Evolutionary conservation across 2,888 invertebrate genomes (phyloP), one percentile per base, ranked within the genome.

Genomic region (Prosapia bicincta): DNA sequence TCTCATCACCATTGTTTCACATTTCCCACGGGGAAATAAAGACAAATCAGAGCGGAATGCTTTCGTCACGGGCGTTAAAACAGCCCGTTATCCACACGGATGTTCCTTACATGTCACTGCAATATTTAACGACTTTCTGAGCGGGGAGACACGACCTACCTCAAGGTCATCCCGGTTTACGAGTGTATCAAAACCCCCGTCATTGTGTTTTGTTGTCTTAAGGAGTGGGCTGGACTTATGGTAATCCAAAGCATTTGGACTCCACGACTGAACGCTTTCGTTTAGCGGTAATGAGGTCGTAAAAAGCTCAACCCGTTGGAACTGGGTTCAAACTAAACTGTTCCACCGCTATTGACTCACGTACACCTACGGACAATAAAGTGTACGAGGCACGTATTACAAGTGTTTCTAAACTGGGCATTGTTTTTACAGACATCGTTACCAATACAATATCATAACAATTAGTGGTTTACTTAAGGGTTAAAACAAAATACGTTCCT

Each of bases 171-270:
- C n/a, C 38, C 67, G 43, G 71, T 43, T 68, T 70, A 38, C 68
- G 74, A 67, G 72, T 76, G 66, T 75, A 72, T 75, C 67, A 76
- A 68, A n/a, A 75, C 68, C 73, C 28, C 66, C 66, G 66, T 72
- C 72, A 66, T 9, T 30, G 30, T 30, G 30, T 9, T n/a, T n/a
- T 65, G 72, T 72, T 65, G 72, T 72, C 72, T 72, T 71, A 30
- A 30, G 30, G 9, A 30, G 30, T 30, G 9, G 5, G 5, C 9
- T 38, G 15, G 38, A 38, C 10, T 38, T 38, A 38, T 13, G 38
- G 38, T 15, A 9, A 30, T 30, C 30, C 9, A 9, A 30, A 30
- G 30, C 9, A 30, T 9, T 9, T 9, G 9, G 30, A 30, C n/a
- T n/a, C n/a, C n/a, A n/a, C n/a, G n/a, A n/a, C n/a, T n/a, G n/a